phyloP scores from a whole-genome alignment of 64 coral and sea anemone genomes.

The Platygyra sinensis region DNA sequence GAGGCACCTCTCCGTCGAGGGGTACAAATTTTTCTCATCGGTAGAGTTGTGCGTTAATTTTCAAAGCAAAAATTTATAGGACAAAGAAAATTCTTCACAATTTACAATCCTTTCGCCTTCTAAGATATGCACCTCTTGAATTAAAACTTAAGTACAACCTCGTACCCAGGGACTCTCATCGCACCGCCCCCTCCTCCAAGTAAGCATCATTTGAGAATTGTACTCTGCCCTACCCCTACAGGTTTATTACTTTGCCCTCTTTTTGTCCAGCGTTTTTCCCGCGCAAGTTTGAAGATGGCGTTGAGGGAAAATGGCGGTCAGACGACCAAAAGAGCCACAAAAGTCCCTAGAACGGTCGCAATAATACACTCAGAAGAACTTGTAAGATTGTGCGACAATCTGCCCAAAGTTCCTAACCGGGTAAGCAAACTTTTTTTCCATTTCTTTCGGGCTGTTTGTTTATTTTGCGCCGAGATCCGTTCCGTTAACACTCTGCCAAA shows the following conservation, averaged over 20 bases:
- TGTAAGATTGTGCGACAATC: conserved; percentile 80
- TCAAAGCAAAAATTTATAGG: too few relatives aligned
- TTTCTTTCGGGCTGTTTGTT: background rate
- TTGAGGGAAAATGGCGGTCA: conserved; percentile 67
- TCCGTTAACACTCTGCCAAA: too few relatives aligned
- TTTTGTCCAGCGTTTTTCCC: conserved; percentile 69
- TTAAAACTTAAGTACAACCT: too few relatives aligned
- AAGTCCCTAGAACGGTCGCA: conserved; percentile 26
- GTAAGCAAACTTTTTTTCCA: conserved; percentile 28
- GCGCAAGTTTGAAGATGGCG: conserved; percentile 90
- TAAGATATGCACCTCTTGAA: too few relatives aligned
- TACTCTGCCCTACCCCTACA: background rate
- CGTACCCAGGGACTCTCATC: too few relatives aligned
- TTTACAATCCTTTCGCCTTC: too few relatives aligned
- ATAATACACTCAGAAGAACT: conserved; percentile 87
- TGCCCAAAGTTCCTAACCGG: conserved; percentile 84
- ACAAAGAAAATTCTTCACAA: too few relatives aligned
- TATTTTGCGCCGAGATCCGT: too few relatives aligned
- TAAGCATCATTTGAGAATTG: background rate
- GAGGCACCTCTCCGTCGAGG: too few relatives aligned
- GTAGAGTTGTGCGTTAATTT: too few relatives aligned
- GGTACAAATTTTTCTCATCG: too few relatives aligned
- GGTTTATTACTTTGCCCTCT: conserved; percentile 21
- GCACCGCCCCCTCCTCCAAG: too few relatives aligned
- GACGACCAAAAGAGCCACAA: conserved; percentile 38